A percentile compares a stretch with the other conserved stretches of the same genome.
Evolutionary conservation across 2,797 vertebrate genomes (phyloP).

Genomic region (Hozukius guyotensis): DNA sequence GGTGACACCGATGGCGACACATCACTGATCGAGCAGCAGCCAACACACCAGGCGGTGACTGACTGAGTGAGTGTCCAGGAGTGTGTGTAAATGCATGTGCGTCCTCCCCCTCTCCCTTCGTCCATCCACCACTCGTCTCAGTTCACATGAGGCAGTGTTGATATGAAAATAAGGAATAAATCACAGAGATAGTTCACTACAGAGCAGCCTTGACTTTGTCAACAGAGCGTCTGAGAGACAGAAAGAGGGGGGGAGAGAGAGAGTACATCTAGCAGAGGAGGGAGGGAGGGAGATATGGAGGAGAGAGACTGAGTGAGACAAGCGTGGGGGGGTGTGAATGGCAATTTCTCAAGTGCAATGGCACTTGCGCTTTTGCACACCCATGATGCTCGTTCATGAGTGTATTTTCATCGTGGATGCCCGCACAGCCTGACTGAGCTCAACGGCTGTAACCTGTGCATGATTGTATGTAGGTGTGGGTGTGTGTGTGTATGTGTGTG

Average conservation of each 20-base stretch:
- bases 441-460: not conserved
- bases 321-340: slow-evolving; percentile 47
- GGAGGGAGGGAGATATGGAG: slow-evolving; percentile 36
- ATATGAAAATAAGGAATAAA: slow-evolving; percentile 79
- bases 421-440: not conserved
- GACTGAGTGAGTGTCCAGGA: slow-evolving; percentile 47
- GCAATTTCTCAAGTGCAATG: slow-evolving; percentile 66
- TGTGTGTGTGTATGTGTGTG: not conserved
- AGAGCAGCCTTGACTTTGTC: slow-evolving; percentile 82
- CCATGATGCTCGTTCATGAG: slow-evolving; percentile 37
- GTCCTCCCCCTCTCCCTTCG: slow-evolving; percentile 23
- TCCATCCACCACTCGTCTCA: slow-evolving; percentile 56
- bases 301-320: slow-evolving; percentile 59
- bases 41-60: slow-evolving; percentile 44
- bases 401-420: slow-evolving; percentile 11
- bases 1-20: slow-evolving; percentile 55
- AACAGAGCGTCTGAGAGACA: slow-evolving; percentile 69
- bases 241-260: slow-evolving; percentile 8
- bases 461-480: not conserved
- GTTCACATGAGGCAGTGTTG: slow-evolving; percentile 65
- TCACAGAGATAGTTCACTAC: slow-evolving; percentile 73
- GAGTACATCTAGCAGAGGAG: slow-evolving; percentile 30
- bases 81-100: slow-evolving; percentile 30
- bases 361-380: slow-evolving; percentile 54
- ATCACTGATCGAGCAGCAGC: slow-evolving; percentile 56